Percentiles rank a stretch among this genome's conserved stretches.
Evolutionary conservation across 2,888 invertebrate species (phyloP).

Genomic region (Mythimna impura): DNA sequence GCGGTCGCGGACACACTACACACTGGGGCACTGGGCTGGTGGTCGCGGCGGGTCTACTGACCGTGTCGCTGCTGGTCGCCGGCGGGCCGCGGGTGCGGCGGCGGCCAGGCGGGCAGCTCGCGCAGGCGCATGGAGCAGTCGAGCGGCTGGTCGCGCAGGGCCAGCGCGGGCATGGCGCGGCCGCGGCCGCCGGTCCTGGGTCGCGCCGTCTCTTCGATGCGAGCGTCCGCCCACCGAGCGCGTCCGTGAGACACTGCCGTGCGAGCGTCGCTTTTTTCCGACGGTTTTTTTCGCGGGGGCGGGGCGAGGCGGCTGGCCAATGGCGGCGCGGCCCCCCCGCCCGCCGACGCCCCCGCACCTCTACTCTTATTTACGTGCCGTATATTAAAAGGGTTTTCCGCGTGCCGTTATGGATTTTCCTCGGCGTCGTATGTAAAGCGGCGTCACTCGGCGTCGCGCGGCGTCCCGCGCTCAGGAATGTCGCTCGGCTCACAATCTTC

Average conservation of each 20-base stretch:
- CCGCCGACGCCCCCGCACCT: slow-evolving; percentile 71
- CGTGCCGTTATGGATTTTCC: slow-evolving; percentile 90
- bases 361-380: slow-evolving; percentile 88
- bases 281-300: slow-evolving; percentile 85
- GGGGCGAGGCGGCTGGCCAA: slow-evolving; percentile 82
- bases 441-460: slow-evolving; percentile 34
- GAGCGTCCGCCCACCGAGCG: slow-evolving; percentile 85
- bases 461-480: slow-evolving; percentile 43
- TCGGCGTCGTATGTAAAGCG: slow-evolving; percentile 69
- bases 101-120: slow-evolving; percentile 85
- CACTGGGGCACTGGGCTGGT: slow-evolving; percentile 47
- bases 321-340: slow-evolving; percentile 74
- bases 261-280: slow-evolving; percentile 82
- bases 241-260: slow-evolving; percentile 87
- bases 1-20: slow-evolving; percentile 46
- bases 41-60: slow-evolving; percentile 73
- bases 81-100: slow-evolving; percentile 76
- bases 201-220: slow-evolving; percentile 84
- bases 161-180: slow-evolving; percentile 92
- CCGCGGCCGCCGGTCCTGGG: slow-evolving; percentile 90
- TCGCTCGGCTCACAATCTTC: slow-evolving; percentile 47
- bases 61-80: slow-evolving; percentile 77
- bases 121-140: slow-evolving; percentile 93
- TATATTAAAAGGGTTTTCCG: slow-evolving; percentile 91
- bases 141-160: slow-evolving; percentile 92